phyloP scores from a whole-genome alignment of 30 jellyfish, hydroid and myxozoan species.

The Pelagia noctiluca region DNA sequence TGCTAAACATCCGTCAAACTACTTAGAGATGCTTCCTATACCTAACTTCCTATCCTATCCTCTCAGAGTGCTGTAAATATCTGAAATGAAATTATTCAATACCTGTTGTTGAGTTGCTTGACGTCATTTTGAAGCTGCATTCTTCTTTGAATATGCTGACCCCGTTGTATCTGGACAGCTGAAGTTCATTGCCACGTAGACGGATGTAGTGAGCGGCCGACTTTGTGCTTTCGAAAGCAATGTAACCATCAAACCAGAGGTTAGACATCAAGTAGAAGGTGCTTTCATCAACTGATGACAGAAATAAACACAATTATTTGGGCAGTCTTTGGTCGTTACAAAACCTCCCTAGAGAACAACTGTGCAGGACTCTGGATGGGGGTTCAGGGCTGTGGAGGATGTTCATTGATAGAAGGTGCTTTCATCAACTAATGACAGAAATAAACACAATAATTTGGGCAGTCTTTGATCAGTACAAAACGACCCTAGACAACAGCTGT shows the following conservation, averaged over 20 bases:
- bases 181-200: constrained; percentile 44
- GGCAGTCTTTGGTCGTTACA: neutral
- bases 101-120: constrained; percentile 8
- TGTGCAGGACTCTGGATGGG: too few species aligned
- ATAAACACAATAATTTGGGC: neutral
- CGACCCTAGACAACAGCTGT: too few species aligned
- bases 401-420: constrained; percentile 51
- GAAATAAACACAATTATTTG: neutral
- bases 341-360: neutral
- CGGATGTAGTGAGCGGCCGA: constrained; percentile 72
- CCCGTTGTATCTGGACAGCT: constrained; percentile 68
- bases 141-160: constrained; percentile 59
- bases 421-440: constrained; percentile 29
- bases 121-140: constrained; percentile 64
- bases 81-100: neutral
- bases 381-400: too few species aligned
- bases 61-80: neutral
- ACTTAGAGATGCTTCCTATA: too few species aligned
- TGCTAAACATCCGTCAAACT: too few species aligned
- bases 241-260: constrained; percentile 66
- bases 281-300: constrained; percentile 34
- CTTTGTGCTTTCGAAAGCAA: constrained; percentile 52
- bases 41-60: neutral
- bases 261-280: constrained; percentile 66
- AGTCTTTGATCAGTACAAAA: neutral